Conservation (phyloP, 2,888 invertebrate species). For the Agrotis ipsilon region DNA sequence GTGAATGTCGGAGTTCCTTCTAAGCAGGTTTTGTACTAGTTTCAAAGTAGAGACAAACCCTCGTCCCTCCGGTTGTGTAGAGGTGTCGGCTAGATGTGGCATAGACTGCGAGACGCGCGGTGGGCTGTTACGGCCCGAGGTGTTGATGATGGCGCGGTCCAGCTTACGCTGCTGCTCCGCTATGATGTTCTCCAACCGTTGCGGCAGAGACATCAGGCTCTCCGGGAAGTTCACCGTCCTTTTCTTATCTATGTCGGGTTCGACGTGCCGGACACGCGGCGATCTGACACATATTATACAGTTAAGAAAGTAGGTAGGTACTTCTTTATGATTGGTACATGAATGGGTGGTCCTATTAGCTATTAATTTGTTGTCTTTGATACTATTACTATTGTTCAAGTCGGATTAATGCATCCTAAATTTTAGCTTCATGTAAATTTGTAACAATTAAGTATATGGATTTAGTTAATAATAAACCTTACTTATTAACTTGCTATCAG, state of each 20-base stretch:
- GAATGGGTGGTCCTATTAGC: background rate
- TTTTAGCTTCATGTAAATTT: background rate
- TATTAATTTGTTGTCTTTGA: too few relatives aligned
- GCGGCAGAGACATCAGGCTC: constrained; percentile 79
- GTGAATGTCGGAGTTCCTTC: too few relatives aligned
- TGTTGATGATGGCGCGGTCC: constrained; percentile 78
- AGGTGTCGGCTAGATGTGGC: constrained; percentile 77
- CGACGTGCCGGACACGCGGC: constrained; percentile 63
- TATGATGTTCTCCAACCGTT: constrained; percentile 79
- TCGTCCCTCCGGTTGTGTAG: constrained; percentile 66
- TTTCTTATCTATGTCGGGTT: constrained; percentile 75
- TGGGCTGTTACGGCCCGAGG: constrained; percentile 74
- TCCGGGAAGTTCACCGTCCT: constrained; percentile 82
- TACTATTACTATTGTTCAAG: background rate
- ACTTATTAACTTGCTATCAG: background rate
- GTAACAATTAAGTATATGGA: background rate
- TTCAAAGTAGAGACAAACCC: constrained; percentile 61
- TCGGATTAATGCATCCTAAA: background rate
- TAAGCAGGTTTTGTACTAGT: background rate
- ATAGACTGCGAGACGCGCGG: constrained; percentile 78
- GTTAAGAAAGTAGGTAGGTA: background rate
- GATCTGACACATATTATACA: constrained; percentile 66
- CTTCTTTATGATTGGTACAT: constrained; percentile 1
- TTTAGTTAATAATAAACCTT: background rate
- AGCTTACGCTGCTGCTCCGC: constrained; percentile 79